These are phyloP conservation scores for Ptilonorhynchus violaceus DNA, from an alignment of 2,113 vertebrate genomes.

Conservation along the genomic window DNA sequence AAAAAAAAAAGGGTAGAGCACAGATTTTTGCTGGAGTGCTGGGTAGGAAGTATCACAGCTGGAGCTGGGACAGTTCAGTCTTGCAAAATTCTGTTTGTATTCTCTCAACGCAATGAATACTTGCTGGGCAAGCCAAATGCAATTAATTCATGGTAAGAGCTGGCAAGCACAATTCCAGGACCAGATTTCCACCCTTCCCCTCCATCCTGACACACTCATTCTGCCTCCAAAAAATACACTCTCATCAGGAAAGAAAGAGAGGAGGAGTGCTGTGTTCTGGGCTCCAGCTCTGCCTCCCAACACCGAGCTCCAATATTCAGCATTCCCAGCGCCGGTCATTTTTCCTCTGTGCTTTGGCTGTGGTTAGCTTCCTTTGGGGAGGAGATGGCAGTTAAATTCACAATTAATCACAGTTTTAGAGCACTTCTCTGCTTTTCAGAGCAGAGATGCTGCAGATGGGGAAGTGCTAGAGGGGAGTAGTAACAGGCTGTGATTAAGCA, in stretches of 20 bases:
- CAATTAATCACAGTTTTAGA: background rate
- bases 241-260: constrained; percentile 1
- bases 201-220: constrained; percentile 21
- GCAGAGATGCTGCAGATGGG: background rate
- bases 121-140: constrained; percentile 30
- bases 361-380: background rate
- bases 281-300: background rate
- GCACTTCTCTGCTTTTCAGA: background rate
- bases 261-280: background rate
- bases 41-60: constrained; percentile 40
- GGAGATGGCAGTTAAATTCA: background rate
- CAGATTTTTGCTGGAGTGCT: background rate
- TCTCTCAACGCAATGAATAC: constrained; percentile 44
- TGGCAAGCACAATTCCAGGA: constrained; percentile 8
- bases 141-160: constrained; percentile 46
- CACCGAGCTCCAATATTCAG: background rate
- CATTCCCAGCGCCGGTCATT: background rate
- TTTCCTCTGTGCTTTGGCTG: background rate
- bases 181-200: constrained; percentile 49
- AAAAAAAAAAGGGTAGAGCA: background rate
- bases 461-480: background rate
- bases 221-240: constrained; percentile 18
- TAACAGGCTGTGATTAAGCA: constrained; percentile 11
- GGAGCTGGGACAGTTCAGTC: constrained; percentile 18
- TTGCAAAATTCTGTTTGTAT: constrained; percentile 55